Evolutionary conservation across 1,140 invertebrate genomes (phyloP).

Genomic region (Cotesia typhae): DNA sequence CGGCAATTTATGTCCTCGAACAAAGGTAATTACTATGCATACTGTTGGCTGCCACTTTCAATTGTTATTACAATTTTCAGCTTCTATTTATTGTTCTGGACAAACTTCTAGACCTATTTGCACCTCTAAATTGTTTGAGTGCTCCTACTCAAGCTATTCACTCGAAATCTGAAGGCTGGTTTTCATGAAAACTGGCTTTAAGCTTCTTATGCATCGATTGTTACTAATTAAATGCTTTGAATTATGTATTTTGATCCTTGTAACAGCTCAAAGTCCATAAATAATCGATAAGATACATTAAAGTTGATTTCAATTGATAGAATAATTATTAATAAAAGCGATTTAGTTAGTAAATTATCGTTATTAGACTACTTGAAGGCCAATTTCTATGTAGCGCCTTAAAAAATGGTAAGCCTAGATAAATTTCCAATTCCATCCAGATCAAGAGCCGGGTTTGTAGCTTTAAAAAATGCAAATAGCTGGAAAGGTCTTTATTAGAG

Average conservation of each 20-base stretch:
- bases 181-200: not conserved
- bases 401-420: no score
- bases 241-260: no score
- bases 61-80: constrained; percentile 1
- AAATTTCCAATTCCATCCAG: no score
- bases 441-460: not conserved
- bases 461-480: not conserved
- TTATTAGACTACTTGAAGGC: no score
- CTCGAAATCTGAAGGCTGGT: not conserved
- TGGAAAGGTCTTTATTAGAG: not conserved
- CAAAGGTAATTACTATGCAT: constrained; percentile 45
- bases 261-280: no score
- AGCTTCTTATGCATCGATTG: no score
- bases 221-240: no score
- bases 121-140: not conserved
- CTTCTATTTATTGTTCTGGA: not conserved
- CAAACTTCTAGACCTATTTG: not conserved
- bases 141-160: constrained; percentile 8
- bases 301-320: no score
- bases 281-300: no score
- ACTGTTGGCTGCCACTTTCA: constrained; percentile 4
- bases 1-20: constrained; percentile 42
- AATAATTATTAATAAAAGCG: no score
- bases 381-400: no score
- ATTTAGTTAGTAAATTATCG: no score